A percentile compares a stretch with the other conserved stretches of the same genome.
Conservation (phyloP, 2,797 vertebrate genomes). For the Girardinus metallicus region DNA sequence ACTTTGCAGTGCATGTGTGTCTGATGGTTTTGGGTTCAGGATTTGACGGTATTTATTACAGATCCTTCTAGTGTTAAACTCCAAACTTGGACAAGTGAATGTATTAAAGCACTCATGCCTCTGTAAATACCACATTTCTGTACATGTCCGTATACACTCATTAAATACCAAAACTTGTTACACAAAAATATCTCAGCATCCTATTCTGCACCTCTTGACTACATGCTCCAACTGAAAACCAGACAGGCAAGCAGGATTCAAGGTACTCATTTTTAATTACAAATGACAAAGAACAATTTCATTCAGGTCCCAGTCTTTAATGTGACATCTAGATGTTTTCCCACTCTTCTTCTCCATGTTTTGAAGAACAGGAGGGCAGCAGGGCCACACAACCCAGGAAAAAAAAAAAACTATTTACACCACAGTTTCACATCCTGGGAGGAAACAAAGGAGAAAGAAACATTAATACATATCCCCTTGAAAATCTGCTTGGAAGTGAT, state of each 20-base stretch:
- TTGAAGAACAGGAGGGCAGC: constrained; percentile 21
- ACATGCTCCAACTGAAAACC: constrained; percentile 1
- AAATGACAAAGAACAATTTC: constrained; percentile 52
- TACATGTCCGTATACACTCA: constrained; percentile 28
- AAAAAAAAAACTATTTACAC: constrained; percentile 50
- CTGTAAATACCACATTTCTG: constrained; percentile 63
- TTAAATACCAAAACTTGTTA: constrained; percentile 53
- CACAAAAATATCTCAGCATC: constrained; percentile 22
- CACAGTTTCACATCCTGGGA: constrained; percentile 56
- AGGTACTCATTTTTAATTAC: constrained; percentile 59
- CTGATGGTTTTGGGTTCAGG: constrained; percentile 1
- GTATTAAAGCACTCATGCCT: constrained; percentile 39
- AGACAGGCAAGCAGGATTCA: constrained; percentile 12
- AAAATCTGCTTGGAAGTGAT: neutral
- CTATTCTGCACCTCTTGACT: constrained; percentile 1
- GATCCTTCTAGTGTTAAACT: neutral
- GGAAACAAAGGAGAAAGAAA: constrained; percentile 11
- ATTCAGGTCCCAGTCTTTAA: constrained; percentile 37
- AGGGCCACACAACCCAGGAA: constrained; percentile 36
- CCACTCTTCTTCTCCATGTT: constrained; percentile 23
- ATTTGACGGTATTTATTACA: neutral
- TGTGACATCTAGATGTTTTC: constrained; percentile 45
- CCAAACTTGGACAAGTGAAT: neutral
- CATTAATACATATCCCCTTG: neutral
- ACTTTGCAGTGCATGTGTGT: constrained; percentile 9